Evolutionary conservation across 2,888 invertebrate species (phyloP).

Genomic region (Ariolimax columbianus): DNA sequence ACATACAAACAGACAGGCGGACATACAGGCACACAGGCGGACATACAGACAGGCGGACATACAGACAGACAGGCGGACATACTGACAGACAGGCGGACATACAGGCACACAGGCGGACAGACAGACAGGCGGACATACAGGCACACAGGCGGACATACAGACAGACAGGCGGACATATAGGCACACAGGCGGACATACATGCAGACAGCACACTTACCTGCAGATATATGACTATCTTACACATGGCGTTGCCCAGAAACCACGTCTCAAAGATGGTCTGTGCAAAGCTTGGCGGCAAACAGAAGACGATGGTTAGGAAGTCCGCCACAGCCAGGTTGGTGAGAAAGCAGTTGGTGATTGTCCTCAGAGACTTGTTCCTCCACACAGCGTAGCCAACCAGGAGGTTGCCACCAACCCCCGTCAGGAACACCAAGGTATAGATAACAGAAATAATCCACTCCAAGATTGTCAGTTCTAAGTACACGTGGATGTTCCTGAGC

Average conservation of each 20-base stretch:
- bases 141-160: not conserved
- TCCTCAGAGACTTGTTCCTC: conserved; percentile 91
- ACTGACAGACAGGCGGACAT: not conserved
- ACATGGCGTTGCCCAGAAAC: conserved; percentile 89
- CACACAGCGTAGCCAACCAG: conserved; percentile 93
- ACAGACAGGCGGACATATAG: not conserved
- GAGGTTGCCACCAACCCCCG: conserved; percentile 91
- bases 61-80: not conserved
- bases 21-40: not conserved
- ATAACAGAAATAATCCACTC: conserved; percentile 89
- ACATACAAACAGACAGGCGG: not conserved
- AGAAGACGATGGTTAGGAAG: conserved; percentile 92
- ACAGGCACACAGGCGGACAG: not conserved
- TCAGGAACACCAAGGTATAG: conserved; percentile 87
- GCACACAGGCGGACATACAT: not conserved
- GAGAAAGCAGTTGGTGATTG: conserved; percentile 95
- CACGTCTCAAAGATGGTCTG: conserved; percentile 96
- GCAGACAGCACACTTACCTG: conserved; percentile 84
- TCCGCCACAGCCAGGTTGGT: conserved; percentile 92
- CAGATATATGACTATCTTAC: conserved; percentile 92
- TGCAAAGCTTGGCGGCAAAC: conserved; percentile 90
- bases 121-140: too few relatives aligned
- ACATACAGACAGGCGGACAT: not conserved
- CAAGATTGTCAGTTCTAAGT: conserved; percentile 78
- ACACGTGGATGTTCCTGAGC: conserved; percentile 62